phyloP scores from a whole-genome alignment of 1,140 invertebrate genomes.

The Lucilia cuprina region DNA sequence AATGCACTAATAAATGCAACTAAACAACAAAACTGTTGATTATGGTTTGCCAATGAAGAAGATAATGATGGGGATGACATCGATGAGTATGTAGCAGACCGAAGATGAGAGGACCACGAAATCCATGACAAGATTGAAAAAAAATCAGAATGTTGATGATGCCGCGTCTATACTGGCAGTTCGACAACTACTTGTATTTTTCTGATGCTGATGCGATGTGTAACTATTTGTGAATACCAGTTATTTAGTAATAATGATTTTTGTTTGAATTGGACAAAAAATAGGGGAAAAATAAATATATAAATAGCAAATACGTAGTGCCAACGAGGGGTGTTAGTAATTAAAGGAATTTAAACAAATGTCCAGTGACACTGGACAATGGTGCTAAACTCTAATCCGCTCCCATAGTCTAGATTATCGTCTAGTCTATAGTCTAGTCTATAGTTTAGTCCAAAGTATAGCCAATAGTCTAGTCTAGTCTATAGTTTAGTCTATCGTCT shows the following conservation, averaged over 20 bases:
- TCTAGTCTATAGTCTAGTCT: too few relatives aligned
- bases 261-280: neutral
- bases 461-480: too few relatives aligned
- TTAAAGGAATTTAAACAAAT: too few relatives aligned
- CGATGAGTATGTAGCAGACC: neutral
- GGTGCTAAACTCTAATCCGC: too few relatives aligned
- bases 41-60: neutral
- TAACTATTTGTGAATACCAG: constrained; percentile 12
- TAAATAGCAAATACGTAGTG: neutral
- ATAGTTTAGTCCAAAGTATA: too few relatives aligned
- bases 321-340: neutral
- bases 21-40: constrained; percentile 4
- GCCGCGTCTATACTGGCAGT: neutral
- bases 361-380: too few relatives aligned
- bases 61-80: neutral
- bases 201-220: neutral
- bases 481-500: too few relatives aligned
- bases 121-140: neutral
- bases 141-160: neutral
- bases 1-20: constrained; percentile 11
- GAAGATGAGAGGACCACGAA: constrained; percentile 6
- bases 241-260: constrained; percentile 16
- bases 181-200: constrained; percentile 7
- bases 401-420: too few relatives aligned
- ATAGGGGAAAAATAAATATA: neutral